These are phyloP conservation scores for Anas bernieri DNA, from an alignment of 2,797 vertebrate genomes.

Conservation along the genomic window DNA sequence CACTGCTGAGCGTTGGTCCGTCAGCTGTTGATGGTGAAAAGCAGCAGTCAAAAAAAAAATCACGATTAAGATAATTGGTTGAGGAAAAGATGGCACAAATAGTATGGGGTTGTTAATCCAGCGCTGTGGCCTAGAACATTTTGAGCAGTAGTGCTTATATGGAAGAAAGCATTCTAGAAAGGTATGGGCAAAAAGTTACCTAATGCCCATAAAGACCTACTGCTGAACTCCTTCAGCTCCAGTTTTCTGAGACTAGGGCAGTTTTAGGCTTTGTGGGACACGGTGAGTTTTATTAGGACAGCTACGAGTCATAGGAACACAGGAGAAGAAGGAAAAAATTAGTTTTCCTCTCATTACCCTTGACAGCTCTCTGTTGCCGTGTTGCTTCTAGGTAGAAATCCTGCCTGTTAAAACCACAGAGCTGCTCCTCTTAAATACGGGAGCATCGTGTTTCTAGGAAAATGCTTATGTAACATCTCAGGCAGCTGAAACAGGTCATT, in stretches of 20 bases:
- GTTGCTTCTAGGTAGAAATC: not conserved
- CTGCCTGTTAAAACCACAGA: not conserved
- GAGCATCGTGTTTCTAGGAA: not conserved
- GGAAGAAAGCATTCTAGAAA: not conserved
- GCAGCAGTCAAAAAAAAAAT: not conserved
- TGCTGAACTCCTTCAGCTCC: not conserved
- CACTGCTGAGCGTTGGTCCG: not conserved
- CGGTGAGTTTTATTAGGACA: not conserved
- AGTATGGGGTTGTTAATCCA: not conserved
- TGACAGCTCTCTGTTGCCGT: not conserved
- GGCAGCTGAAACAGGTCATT: not conserved
- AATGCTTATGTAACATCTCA: not conserved
- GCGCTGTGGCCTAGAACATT: not conserved
- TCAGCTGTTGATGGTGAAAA: not conserved
- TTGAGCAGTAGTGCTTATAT: rapidly evolving
- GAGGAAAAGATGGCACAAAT: not conserved
- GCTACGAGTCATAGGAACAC: not conserved
- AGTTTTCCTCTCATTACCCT: not conserved
- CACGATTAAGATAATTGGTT: rapidly evolving
- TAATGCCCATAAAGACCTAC: rapidly evolving
- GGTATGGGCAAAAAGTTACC: not conserved
- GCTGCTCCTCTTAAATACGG: not conserved
- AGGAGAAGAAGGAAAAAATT: rapidly evolving
- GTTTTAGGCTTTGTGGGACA: not conserved
- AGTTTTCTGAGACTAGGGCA: not conserved